Evolutionary conservation across 1,140 invertebrate species (phyloP).

Genomic region (Asbolus verrucosus): DNA sequence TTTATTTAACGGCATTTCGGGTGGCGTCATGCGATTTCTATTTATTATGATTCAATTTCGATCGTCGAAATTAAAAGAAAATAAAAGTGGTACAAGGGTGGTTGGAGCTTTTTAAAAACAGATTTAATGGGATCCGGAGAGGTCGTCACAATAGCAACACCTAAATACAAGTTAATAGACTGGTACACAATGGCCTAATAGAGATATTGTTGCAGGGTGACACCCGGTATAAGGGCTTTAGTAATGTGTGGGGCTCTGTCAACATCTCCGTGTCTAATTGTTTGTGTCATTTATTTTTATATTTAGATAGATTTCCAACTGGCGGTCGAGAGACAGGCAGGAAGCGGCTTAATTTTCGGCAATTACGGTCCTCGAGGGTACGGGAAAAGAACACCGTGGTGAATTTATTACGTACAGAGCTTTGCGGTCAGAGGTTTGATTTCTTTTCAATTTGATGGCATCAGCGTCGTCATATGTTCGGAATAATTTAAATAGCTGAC

Average conservation of each 20-base stretch:
- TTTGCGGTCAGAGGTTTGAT: no score
- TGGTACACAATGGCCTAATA: constrained; percentile 57
- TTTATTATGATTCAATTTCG: constrained; percentile 16
- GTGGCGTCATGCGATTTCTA: constrained; percentile 11
- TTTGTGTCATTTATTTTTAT: constrained; percentile 43
- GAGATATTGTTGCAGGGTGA: constrained; percentile 58
- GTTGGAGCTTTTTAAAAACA: constrained; percentile 31
- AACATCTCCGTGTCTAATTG: constrained; percentile 42
- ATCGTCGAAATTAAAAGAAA: constrained; percentile 4
- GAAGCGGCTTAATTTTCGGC: not conserved
- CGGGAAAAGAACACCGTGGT: no score
- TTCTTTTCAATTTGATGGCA: no score
- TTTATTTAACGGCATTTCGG: constrained; percentile 30
- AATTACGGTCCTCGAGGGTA: not conserved
- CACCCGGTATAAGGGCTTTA: constrained; percentile 54
- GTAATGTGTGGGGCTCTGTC: constrained; percentile 16
- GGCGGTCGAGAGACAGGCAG: not conserved
- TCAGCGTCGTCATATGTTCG: no score
- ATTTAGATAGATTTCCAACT: constrained; percentile 11
- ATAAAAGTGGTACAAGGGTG: not conserved
- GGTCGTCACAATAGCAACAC: constrained; percentile 46
- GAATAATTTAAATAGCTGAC: no score
- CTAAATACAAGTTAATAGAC: constrained; percentile 61
- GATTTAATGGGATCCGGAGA: constrained; percentile 36
- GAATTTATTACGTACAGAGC: not conserved